Percentiles rank a stretch among this genome's conserved stretches.
phyloP scores from a whole-genome alignment of 2,888 invertebrate genomes.

The Tachina lurida region DNA sequence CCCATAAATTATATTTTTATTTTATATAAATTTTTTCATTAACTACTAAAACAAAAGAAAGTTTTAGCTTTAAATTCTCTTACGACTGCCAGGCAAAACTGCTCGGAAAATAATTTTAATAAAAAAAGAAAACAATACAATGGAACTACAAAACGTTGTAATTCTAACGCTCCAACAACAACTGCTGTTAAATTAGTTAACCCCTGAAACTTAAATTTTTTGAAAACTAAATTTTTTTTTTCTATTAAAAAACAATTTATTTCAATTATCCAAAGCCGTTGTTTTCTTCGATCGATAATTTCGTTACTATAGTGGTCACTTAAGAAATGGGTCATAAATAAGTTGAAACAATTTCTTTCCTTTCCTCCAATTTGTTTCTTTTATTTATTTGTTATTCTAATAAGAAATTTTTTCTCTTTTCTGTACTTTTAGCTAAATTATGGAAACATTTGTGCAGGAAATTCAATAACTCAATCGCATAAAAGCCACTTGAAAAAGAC shows the following conservation, averaged over 20 bases:
- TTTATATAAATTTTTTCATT: conserved; percentile 24
- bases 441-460: conserved; percentile 50
- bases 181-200: conserved; percentile 11
- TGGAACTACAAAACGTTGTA: conserved; percentile 13
- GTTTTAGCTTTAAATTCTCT: conserved; percentile 13
- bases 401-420: conserved; percentile 21
- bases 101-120: background rate
- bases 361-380: conserved; percentile 9
- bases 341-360: background rate
- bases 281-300: conserved; percentile 9
- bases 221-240: conserved; percentile 26
- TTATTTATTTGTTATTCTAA: conserved; percentile 37
- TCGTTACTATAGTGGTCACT: background rate
- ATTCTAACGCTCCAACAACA: background rate
- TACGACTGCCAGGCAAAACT: background rate
- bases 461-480: conserved; percentile 41
- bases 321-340: conserved; percentile 41
- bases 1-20: conserved; percentile 14
- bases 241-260: conserved; percentile 39
- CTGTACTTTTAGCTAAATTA: conserved; percentile 38
- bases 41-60: conserved; percentile 35
- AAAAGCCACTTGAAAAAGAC: conserved; percentile 25
- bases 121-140: conserved; percentile 16
- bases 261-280: background rate
- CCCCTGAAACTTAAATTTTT: conserved; percentile 22